These are phyloP conservation scores for Ectemnius cavifrons DNA, from an alignment of 2,888 invertebrate genomes.

Conservation along the genomic window DNA sequence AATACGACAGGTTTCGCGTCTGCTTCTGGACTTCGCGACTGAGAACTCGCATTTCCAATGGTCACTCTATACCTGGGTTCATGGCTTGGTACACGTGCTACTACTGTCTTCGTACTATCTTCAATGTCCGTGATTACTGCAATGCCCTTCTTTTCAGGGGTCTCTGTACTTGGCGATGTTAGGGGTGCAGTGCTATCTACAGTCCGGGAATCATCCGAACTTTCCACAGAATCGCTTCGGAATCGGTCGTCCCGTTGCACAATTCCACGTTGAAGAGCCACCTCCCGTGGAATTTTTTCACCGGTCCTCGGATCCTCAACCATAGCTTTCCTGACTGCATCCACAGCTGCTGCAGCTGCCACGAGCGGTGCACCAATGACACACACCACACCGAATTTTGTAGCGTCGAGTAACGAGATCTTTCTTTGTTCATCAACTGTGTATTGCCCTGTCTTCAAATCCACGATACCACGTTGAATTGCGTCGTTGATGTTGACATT, in stretches of 20 bases:
- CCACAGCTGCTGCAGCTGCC: slow-evolving; percentile 84
- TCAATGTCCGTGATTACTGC: slow-evolving; percentile 15
- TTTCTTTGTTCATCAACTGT: slow-evolving; percentile 83
- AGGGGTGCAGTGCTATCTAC: background rate
- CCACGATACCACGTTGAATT: slow-evolving; percentile 85
- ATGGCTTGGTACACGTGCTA: slow-evolving; percentile 79
- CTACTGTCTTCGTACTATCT: slow-evolving; percentile 81
- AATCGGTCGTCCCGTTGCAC: slow-evolving; percentile 77
- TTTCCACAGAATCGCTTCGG: slow-evolving; percentile 32
- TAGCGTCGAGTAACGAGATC: slow-evolving; percentile 86
- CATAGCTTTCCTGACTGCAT: slow-evolving; percentile 82
- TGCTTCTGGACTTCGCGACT: slow-evolving; percentile 80
- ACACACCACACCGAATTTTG: slow-evolving; percentile 87
- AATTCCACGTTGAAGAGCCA: slow-evolving; percentile 88
- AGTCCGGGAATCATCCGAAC: slow-evolving; percentile 78
- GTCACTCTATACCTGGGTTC: slow-evolving; percentile 85
- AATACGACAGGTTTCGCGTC: slow-evolving; percentile 82
- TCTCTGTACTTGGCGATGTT: background rate
- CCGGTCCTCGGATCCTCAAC: slow-evolving; percentile 90
- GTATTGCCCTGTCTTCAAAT: slow-evolving; percentile 85
- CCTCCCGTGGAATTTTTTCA: slow-evolving; percentile 88
- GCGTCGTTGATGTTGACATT: slow-evolving; percentile 87
- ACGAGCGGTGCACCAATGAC: slow-evolving; percentile 88
- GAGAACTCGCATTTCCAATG: slow-evolving; percentile 80
- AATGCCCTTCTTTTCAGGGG: background rate